Base-by-base conservation (phyloP, 92 coral and sea anemone species). In the Porites lobata region DNA sequence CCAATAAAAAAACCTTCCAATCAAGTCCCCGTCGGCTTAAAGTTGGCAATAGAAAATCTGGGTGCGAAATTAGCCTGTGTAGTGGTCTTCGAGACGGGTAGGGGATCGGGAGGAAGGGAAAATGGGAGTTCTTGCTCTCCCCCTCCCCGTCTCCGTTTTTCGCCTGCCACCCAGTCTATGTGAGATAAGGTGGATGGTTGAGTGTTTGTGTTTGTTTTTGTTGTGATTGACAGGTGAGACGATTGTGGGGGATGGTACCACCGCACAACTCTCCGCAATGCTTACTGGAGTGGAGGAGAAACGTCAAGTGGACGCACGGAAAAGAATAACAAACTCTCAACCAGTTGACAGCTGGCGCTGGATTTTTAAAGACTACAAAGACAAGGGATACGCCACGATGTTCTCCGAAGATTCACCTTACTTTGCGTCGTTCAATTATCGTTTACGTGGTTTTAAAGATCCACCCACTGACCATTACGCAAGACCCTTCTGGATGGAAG, bases 191-290 rank as follows among this genome's bases (percentile, higher is more conserved):
- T 2, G 61, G 18, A 62, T 62, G 66, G n/a, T 62, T 38, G 47
- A 38, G 47, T 18, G 66, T 62, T 62, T 62, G 8, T 62, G 6
- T 15, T n/a, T 62, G 1, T 62, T 14, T 7, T 62, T n/a, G 8
- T 9, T 62, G 17, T 62, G 66, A 62, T 65, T 78, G 26, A 63
- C 58, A 70, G 96, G 96, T 5, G 94, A 91, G 22, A 78, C 87
- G 6, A 73, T 94, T 8, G 91, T 88, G 1, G 96, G 96, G 2
- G 96, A 93, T 67, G 96, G 96, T 3, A 93, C 96, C 11, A 93
- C 96, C 1, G 87, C 96, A 13, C 94, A 93, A 78, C 70, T 93
- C 9, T 81, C 83, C 68, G 96, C 96, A 65, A 83, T 93, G 92
- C 89, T 93, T 19, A 93, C 92, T 70, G 96, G 96, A 84, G 82